Conservation (phyloP, 2,113 vertebrate genomes). For the Tretioscincus oriximinensis region DNA sequence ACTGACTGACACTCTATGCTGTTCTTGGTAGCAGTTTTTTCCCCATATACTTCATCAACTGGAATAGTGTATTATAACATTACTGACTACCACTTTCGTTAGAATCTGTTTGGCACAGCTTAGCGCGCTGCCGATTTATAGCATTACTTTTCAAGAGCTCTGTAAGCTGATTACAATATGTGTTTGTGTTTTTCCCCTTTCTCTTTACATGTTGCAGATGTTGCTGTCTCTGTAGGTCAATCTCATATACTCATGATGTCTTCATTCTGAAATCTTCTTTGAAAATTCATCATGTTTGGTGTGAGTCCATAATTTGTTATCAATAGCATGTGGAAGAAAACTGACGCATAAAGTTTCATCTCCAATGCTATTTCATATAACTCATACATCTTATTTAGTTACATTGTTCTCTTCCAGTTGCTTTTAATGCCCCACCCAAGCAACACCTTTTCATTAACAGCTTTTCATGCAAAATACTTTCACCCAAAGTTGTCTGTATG, state of each 20-base stretch:
- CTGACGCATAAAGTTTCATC: neutral
- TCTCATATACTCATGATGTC: neutral
- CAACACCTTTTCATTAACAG: neutral
- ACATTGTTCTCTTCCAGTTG: neutral
- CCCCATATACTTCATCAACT: constrained; percentile 48
- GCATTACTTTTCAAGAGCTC: constrained; percentile 40
- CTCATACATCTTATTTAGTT: no score
- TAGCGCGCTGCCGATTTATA: constrained; percentile 52
- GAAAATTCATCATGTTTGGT: neutral
- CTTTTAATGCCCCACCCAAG: neutral
- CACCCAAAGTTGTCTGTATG: no score
- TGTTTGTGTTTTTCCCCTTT: neutral
- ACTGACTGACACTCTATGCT: constrained; percentile 22
- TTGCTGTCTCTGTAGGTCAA: constrained; percentile 5
- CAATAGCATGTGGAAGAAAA: no score
- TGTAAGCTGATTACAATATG: constrained; percentile 39
- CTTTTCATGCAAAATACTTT: neutral
- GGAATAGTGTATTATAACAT: constrained; percentile 45
- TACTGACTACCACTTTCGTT: constrained; percentile 19
- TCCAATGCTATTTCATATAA: neutral
- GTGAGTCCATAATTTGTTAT: neutral
- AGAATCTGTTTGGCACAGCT: neutral
- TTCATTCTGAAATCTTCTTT: constrained; percentile 8
- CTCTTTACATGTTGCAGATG: constrained; percentile 10
- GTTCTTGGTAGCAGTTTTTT: constrained; percentile 27